These are phyloP conservation scores for Drosophila triauraria DNA, from an alignment of 1,140 invertebrate species.

Conservation along the genomic window DNA sequence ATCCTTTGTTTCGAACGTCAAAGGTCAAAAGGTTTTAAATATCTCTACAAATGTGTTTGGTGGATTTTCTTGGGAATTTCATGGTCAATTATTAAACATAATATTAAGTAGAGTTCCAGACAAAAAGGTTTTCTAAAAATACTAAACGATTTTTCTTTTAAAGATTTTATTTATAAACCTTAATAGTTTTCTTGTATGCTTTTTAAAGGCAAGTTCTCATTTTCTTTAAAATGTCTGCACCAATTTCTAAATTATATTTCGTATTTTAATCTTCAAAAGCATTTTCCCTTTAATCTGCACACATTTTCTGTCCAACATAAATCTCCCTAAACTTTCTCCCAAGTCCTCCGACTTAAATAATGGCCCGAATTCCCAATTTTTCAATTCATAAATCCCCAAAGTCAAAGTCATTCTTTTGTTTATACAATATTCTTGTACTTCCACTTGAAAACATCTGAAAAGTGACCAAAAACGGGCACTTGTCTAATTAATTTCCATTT, in stretches of 20 bases:
- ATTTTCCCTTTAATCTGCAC: background rate
- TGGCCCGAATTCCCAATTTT: constrained; percentile 7
- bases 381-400: constrained; percentile 14
- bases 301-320: background rate
- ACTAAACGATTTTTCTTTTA: background rate
- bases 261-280: no score
- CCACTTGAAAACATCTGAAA: constrained; percentile 17
- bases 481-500: constrained; percentile 72
- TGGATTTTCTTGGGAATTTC: background rate
- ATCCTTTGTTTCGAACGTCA: constrained; percentile 28
- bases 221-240: background rate
- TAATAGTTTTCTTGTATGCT: background rate
- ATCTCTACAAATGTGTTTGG: constrained; percentile 4
- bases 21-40: constrained; percentile 21
- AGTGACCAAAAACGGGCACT: constrained; percentile 31
- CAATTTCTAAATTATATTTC: background rate
- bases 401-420: constrained; percentile 15
- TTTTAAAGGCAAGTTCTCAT: background rate
- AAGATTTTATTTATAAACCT: background rate
- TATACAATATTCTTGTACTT: constrained; percentile 16
- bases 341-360: constrained; percentile 5
- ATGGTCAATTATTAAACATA: background rate
- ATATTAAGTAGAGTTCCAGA: background rate
- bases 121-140: no score
- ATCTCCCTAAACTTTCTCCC: background rate